Base-by-base conservation (phyloP, 35 echinoderm and acorn worm species). In the Holothuria glaberrima region DNA sequence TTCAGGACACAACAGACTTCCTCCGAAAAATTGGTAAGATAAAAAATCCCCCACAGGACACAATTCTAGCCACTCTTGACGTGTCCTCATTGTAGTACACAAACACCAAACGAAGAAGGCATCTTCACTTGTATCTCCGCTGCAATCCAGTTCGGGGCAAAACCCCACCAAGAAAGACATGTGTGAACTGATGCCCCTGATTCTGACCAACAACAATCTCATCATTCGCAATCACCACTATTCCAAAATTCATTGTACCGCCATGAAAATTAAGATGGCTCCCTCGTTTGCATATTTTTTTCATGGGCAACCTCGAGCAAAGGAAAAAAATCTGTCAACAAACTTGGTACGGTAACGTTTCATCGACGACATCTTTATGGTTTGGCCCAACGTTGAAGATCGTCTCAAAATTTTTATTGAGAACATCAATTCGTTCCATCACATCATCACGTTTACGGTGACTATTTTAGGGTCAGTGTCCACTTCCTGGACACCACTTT, bases 1-100 rank as follows among this genome's bases (percentile, higher is more conserved):
- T 63, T 67, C 20, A 68, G 41, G 83, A 66, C 80, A 83, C 50
- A 9, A 57, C 83, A 22, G 83, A 86, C 28, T 86, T 86, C 26
- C 6, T 86, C 83, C 22, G 60, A 4, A 86, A 68, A 86, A 86
- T 86, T 35, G 61, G 31, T 31, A 30, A 62, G 17, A 62, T 68
- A 29, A 62, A 35, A 65, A 34, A 62, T 65, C 58, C 69, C 30
- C 83, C 83, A 22, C 61, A 26, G 31, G 58, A 68, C 17, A 68
- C 83, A 22, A 30, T 86, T 35, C 50, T 83, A 14, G 44, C 32
- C 80, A 83, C 80, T 58, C 44, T 59, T 22, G 80, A 83, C 50
- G 4, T 62, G 58, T 65, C 71, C 9, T 41, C 35, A 6, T 30
- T 75, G 33, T 19, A 33, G n/a, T 25, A 75, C 71, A 30, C 3